phyloP scores from a whole-genome alignment of 2,797 vertebrate species.

The Malurus leucopterus region DNA sequence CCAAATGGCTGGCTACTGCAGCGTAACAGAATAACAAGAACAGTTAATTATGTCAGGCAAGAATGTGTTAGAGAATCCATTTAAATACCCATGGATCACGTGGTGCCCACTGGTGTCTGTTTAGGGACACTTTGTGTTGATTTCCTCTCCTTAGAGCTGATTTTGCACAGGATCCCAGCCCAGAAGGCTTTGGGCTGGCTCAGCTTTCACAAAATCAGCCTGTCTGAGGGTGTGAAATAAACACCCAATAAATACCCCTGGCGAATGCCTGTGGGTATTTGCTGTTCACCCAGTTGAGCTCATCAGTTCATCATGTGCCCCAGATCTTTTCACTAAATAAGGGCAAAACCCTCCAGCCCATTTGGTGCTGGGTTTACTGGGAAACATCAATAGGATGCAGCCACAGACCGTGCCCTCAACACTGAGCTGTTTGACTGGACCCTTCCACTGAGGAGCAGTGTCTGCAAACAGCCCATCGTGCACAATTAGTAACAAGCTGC shows the following conservation, averaged over 20 bases:
- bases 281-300: not conserved
- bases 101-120: not conserved
- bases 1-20: not conserved
- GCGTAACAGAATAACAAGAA: not conserved
- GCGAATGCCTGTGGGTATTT: not conserved
- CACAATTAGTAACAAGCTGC: not conserved
- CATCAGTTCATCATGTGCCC: not conserved
- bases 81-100: not conserved
- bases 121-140: not conserved
- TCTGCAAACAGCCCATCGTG: not conserved
- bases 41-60: not conserved
- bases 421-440: not conserved
- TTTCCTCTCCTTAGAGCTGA: not conserved
- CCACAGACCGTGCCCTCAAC: rapidly evolving
- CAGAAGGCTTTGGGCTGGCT: not conserved
- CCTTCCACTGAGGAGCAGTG: not conserved
- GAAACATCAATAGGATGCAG: not conserved
- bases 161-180: not conserved
- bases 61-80: not conserved
- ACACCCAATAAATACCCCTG: no score
- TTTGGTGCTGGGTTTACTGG: not conserved
- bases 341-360: not conserved
- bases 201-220: not conserved
- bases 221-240: not conserved
- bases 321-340: constrained; percentile 6